Percentiles rank a stretch among this genome's conserved stretches.
phyloP scores from a whole-genome alignment of 2,888 invertebrate genomes.

The Furcula furcula region DNA sequence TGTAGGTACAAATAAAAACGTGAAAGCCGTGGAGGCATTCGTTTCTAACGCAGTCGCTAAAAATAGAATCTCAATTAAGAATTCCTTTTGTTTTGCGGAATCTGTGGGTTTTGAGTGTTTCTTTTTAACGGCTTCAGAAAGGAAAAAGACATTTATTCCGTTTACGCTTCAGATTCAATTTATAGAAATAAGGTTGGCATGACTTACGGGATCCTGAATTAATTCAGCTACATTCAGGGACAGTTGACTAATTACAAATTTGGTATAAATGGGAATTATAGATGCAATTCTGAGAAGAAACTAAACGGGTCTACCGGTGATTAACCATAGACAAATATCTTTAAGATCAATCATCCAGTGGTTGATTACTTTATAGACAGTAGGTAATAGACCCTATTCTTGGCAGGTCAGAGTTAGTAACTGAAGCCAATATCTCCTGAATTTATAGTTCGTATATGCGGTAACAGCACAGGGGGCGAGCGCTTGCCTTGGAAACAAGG shows the following conservation, averaged over 20 bases:
- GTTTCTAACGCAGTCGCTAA: slow-evolving; percentile 18
- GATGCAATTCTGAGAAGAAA: too few species aligned
- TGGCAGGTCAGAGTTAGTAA: slow-evolving; percentile 9
- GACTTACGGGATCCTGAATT: background rate
- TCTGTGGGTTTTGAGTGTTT: slow-evolving; percentile 7
- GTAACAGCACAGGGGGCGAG: too few species aligned
- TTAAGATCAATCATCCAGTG: too few species aligned
- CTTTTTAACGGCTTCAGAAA: background rate
- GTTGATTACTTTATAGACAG: too few species aligned
- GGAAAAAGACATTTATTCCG: background rate
- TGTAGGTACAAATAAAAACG: slow-evolving; percentile 22
- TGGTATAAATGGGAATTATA: too few species aligned
- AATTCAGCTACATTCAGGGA: background rate
- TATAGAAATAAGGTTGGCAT: background rate
- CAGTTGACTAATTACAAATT: too few species aligned
- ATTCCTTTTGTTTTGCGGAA: slow-evolving; percentile 26
- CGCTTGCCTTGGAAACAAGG: too few species aligned
- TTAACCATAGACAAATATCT: too few species aligned
- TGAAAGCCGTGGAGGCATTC: slow-evolving; percentile 20
- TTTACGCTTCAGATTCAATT: background rate
- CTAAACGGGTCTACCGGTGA: too few species aligned
- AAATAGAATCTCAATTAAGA: slow-evolving; percentile 34
- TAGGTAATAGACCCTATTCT: too few species aligned
- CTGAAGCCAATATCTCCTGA: slow-evolving; percentile 22
- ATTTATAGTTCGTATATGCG: too few species aligned